Base-by-base conservation (phyloP, 1,140 invertebrate species). In the Alviniconcha marisindica region DNA sequence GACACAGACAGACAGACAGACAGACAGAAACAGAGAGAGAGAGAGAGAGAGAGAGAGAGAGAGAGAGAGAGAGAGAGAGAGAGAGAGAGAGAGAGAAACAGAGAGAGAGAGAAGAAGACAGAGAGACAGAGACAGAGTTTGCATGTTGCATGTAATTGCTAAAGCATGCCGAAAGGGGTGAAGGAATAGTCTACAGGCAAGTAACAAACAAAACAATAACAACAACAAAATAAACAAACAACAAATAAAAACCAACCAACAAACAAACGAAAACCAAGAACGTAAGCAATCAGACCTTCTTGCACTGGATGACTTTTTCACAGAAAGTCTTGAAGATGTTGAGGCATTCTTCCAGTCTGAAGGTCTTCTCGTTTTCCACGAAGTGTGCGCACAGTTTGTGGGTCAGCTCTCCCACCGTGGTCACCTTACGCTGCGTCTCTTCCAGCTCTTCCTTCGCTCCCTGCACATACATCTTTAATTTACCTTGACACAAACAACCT, bases 371-470 rank as follows among this genome's bases (percentile, higher is more conserved):
- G 69, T 91, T 90, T 86, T 93, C 92, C 86, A 90, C 93, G 80
- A 92, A 93, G 87, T 91, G 91, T 24, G 84, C 60, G 15, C 88
- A 87, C 74, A 92, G 82, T 71, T 91, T 89, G 14, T 86, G 82
- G 24, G 89, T 86, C 51, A 94, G 78, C 14, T 94, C 94, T 87
- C 98, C 97, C 14, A 99, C 95, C 90, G 97, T 96, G 66, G 96
- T 95, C 94, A 98, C 95, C 83, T 96, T 96, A 71, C 95, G 94
- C 90, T 97, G 96, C 36, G 98, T 93, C 18, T 95, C 95, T 15
- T 95, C 92, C 79, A 98, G 95, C 92, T 98, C 97, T 88, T 95
- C 94, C 89, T 96, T 95, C 3, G 88, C 86, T 38, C 89, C 86
- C 87, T 89, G 60, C 3, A 82, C 78, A 54, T n/a, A 82, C 73